Evolutionary conservation across 2,113 vertebrate genomes (phyloP).

Genomic region (Haemorhous mexicanus): DNA sequence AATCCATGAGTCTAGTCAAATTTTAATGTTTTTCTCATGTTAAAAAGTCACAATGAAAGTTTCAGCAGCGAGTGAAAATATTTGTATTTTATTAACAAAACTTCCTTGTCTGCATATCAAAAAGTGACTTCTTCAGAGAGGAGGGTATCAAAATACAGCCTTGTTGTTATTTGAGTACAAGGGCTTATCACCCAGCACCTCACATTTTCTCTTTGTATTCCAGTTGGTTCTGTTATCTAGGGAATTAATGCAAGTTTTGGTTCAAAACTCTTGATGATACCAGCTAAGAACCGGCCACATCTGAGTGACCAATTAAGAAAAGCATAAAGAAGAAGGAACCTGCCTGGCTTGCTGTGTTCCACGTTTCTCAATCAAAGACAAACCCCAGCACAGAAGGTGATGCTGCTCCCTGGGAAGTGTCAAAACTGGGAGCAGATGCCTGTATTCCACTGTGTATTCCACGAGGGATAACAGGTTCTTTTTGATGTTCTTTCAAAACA

Average conservation of each 20-base stretch:
- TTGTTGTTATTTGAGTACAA: neutral
- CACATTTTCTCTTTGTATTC: neutral
- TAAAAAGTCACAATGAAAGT: neutral
- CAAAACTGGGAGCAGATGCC: neutral
- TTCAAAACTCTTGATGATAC: neutral
- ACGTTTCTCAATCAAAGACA: neutral
- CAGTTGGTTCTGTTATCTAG: neutral
- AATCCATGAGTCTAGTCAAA: neutral
- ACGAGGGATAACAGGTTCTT: neutral
- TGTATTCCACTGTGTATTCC: neutral
- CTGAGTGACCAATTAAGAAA: neutral
- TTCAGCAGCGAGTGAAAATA: neutral
- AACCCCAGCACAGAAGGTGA: neutral
- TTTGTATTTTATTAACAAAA: neutral
- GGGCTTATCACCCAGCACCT: neutral
- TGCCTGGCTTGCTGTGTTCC: neutral
- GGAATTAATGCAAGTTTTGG: neutral
- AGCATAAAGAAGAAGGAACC: neutral
- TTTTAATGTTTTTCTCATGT: neutral
- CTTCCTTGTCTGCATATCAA: neutral
- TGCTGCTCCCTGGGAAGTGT: neutral
- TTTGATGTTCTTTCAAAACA: slow-evolving; percentile 14
- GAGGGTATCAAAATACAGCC: neutral
- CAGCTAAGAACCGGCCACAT: neutral
- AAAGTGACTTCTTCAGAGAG: neutral